Evolutionary conservation across 2,888 invertebrate species (phyloP).

Genomic region (Scaptomyza flava): DNA sequence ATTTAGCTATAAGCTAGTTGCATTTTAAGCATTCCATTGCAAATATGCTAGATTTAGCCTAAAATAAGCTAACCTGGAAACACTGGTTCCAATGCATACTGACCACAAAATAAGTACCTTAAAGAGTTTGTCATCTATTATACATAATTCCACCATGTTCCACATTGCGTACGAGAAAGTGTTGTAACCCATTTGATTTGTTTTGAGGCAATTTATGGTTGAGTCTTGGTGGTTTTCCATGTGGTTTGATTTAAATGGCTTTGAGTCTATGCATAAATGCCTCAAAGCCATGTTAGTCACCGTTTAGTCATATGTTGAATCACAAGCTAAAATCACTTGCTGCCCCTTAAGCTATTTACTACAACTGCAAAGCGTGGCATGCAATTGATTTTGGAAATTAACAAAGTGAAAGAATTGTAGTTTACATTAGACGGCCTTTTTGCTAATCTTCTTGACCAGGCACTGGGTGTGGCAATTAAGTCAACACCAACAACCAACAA

Average conservation of each 20-base stretch:
- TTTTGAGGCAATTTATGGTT: background rate
- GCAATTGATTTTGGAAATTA: slow-evolving; percentile 16
- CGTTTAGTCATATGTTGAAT: slow-evolving; percentile 37
- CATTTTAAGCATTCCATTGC: too few species aligned
- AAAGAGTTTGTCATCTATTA: too few species aligned
- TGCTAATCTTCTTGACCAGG: slow-evolving; percentile 60
- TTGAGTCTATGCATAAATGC: background rate
- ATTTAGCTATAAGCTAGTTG: too few species aligned
- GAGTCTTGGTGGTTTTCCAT: background rate
- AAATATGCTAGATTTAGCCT: too few species aligned
- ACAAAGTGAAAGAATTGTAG: background rate
- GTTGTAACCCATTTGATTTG: background rate
- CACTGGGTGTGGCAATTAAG: slow-evolving; percentile 77
- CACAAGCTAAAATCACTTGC: slow-evolving; percentile 47
- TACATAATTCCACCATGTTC: background rate
- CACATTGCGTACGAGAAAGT: background rate
- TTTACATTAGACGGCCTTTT: slow-evolving; percentile 16
- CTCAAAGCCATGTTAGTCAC: slow-evolving; percentile 32
- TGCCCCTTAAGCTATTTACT: slow-evolving; percentile 22
- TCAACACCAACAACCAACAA: slow-evolving; percentile 33
- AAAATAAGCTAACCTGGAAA: too few species aligned
- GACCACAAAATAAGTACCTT: too few species aligned
- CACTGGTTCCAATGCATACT: too few species aligned
- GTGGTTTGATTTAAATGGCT: background rate
- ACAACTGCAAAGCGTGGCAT: slow-evolving; percentile 16